Base-by-base conservation (phyloP, 2,888 invertebrate genomes). In the Dascillus cervinus region DNA sequence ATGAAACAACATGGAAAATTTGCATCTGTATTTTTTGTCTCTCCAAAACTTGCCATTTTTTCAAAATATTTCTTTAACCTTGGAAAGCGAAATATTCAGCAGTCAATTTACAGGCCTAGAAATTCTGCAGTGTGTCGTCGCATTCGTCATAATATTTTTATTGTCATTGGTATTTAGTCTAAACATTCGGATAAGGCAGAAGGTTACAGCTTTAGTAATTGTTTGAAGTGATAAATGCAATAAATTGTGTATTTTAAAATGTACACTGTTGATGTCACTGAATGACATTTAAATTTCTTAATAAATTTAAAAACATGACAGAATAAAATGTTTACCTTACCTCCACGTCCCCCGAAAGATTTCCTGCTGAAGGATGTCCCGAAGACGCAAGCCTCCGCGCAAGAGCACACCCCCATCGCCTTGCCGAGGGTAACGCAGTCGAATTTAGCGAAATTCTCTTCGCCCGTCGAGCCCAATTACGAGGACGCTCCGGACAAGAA, bases 341-440 rank as follows among this genome's bases (percentile, higher is more conserved):
- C 62, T 0, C 57, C 57, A n/a, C 50, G 53, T 19, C 57, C 57
- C 0, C 62, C 63, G 2, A 61, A 60, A 43, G 62, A 65, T 34
- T 59, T 59, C 31, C 34, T 45, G 4, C 32, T 65, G 4, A 49
- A 46, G 34, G 41, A 53, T 22, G 54, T 61, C 3, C 42, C 51
- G 1, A 41, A 44, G 4, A 52, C 40, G 25, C 47, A 51, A 13
- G 26, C 47, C 9, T 67, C 69, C 0, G 55, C 66, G 22, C 65
- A 69, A 36, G 58, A 60, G 23, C 52, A 70, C 34, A 65, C 64
- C 0, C 72, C 72, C 1, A 56, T 56, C 3, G 55, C 55, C 9
- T 56, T 66, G 1, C 70, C 72, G 3, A 52, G 65, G 27, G 55
- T 70, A 10, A 74, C 73, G 0, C 73, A 74, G 44, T 47, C 53